Base-by-base conservation (phyloP, 2,888 invertebrate genomes). In the Drosophila pegasa region DNA sequence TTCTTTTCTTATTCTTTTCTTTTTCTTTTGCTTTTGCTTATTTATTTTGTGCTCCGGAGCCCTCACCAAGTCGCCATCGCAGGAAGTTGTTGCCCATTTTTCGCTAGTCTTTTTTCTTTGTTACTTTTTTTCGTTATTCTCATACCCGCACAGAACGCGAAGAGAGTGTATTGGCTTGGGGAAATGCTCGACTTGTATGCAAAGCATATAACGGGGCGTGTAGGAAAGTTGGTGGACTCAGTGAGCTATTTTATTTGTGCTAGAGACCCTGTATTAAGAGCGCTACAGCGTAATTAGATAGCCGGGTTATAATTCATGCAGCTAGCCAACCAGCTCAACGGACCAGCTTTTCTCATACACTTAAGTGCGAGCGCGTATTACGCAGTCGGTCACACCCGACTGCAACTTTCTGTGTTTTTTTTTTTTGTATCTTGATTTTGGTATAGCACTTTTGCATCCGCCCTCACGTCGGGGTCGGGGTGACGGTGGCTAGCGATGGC, bases 391-490 rank as follows among this genome's bases (percentile, higher is more conserved):
- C 2, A 5, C n/a, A 25, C n/a, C 9, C 25, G n/a, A 25, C 14
- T 16, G 25, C 1, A n/a, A 9, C 4, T 25, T 25, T 43, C 2
- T 40, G 12, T 10, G 31, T 31, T 31, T 31, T 50, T 35, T 69
- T 63, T 66, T 65, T 71, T 71, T 51, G 35, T 57, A 55, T 61
- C 47, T 83, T 72, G 67, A 75, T 79, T 71, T 73, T 71, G 72
- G 78, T 72, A 75, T 70, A 74, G 81, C 72, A 71, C 62, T 80
- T 80, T 87, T 88, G 74, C 81, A 78, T 84, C 69, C 81, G 71
- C 66, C 71, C 40, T 41, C 68, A 64, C 14, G 29, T 29, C 50
- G 51, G 9, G 48, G 27, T 20, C 14, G 31, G 51, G 52, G 72
- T 31, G 56, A 27, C 56, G 31, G 48, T 40, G 47, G 50, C 63